These are phyloP conservation scores for Agrotis ipsilon DNA, from an alignment of 2,888 invertebrate species.

Conservation along the genomic window DNA sequence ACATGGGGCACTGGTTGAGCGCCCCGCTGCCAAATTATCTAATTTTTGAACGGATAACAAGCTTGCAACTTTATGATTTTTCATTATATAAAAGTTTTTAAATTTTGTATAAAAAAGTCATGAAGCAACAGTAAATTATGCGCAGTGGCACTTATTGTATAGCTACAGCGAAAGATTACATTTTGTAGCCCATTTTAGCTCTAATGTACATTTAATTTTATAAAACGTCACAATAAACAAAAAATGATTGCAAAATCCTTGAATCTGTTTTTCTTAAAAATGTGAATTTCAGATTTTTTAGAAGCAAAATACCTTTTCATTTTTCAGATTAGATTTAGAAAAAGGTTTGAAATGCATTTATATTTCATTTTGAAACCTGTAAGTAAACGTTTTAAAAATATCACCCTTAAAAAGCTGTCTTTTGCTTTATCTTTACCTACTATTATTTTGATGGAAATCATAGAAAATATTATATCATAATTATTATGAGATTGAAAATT, in stretches of 20 bases:
- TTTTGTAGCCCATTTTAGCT: too few species aligned
- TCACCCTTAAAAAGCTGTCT: background rate
- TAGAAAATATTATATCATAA: too few species aligned
- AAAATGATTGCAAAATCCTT: conserved; percentile 4
- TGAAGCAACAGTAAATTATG: too few species aligned
- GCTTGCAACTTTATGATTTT: too few species aligned
- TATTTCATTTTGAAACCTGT: conserved; percentile 4
- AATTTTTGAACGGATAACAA: too few species aligned
- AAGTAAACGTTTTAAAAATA: background rate
- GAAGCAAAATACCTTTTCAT: background rate
- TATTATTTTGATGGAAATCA: background rate
- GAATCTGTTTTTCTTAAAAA: conserved; percentile 16
- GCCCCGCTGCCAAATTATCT: too few species aligned
- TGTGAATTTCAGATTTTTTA: background rate
- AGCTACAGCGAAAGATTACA: too few species aligned
- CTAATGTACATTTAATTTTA: too few species aligned
- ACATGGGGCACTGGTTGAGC: too few species aligned
- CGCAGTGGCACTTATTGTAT: too few species aligned
- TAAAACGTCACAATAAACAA: background rate
- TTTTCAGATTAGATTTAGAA: background rate
- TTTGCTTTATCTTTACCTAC: background rate
- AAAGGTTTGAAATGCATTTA: background rate
- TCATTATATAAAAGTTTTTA: too few species aligned
- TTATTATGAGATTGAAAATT: background rate
- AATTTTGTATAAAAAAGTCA: too few species aligned